A percentile compares a stretch with the other conserved stretches of the same genome.
Conservation (phyloP, 1,140 invertebrate species). For the Dufourea novaeangliae region DNA sequence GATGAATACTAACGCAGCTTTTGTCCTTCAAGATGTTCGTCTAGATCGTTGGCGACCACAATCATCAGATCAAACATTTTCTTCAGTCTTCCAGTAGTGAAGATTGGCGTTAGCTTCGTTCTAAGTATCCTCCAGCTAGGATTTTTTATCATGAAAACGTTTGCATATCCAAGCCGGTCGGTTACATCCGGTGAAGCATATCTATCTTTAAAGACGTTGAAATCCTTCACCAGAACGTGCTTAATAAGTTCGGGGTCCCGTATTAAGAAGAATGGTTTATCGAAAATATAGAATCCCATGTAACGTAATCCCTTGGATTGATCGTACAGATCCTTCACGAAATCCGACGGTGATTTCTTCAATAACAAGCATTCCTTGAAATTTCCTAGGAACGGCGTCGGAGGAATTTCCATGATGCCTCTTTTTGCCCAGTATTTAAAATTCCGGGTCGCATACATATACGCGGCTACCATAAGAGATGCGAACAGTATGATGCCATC, state of each 20-base stretch:
- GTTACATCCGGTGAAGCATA: conserved; percentile 43
- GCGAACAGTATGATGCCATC: conserved; percentile 35
- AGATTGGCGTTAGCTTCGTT: conserved; percentile 76
- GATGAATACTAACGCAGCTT: neutral
- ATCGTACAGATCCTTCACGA: conserved; percentile 61
- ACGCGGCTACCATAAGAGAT: conserved; percentile 30
- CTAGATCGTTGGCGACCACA: conserved; percentile 74
- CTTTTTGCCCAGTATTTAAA: conserved; percentile 77
- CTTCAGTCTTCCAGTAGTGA: conserved; percentile 78
- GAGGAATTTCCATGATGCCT: conserved; percentile 66
- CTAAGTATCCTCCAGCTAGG: conserved; percentile 77
- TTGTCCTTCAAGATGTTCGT: conserved; percentile 65
- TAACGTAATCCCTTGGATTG: conserved; percentile 52
- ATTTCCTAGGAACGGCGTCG: conserved; percentile 73
- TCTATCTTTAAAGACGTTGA: conserved; percentile 76
- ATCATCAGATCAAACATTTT: conserved; percentile 78
- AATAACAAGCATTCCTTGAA: conserved; percentile 47
- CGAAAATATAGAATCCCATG: conserved; percentile 74
- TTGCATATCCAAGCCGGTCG: conserved; percentile 66
- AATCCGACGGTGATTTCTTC: conserved; percentile 38
- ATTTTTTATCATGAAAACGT: conserved; percentile 72
- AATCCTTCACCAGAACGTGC: conserved; percentile 80
- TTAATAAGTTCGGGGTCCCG: conserved; percentile 80
- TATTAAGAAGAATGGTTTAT: conserved; percentile 75
- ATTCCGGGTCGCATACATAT: conserved; percentile 73